phyloP scores from a whole-genome alignment of 2,797 vertebrate genomes.

The Tokudaia tokunoshimensis region DNA sequence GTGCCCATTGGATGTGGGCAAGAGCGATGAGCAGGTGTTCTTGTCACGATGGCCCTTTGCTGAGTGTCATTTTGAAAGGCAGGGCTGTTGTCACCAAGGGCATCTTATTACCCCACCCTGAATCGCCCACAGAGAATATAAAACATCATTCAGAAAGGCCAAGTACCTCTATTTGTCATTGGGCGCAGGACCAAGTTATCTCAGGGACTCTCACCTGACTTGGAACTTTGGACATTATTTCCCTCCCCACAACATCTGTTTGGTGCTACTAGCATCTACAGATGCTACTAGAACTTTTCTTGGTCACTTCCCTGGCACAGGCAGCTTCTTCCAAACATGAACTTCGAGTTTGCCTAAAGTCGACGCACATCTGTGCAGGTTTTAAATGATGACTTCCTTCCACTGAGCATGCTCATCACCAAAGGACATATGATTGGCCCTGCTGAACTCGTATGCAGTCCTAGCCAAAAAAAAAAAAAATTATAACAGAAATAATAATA shows the following conservation, averaged over 20 bases:
- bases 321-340: not conserved
- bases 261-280: not conserved
- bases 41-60: constrained; percentile 71
- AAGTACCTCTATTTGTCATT: not conserved
- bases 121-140: not conserved
- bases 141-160: not conserved
- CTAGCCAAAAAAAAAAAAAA: not conserved
- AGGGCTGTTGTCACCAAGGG: constrained; percentile 69
- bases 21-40: constrained; percentile 84
- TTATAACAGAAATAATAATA: not conserved
- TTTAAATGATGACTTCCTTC: not conserved
- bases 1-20: not conserved
- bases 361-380: not conserved
- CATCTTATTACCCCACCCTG: constrained; percentile 54
- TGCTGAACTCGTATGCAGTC: not conserved
- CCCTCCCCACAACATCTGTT: not conserved
- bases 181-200: not conserved
- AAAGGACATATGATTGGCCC: not conserved
- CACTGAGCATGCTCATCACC: not conserved
- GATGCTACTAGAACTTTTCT: not conserved
- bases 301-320: not conserved
- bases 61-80: constrained; percentile 79
- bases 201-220: not conserved
- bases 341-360: not conserved
- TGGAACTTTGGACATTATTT: not conserved